Conservation (phyloP, 2,888 invertebrate species). For the Meganola albula region DNA sequence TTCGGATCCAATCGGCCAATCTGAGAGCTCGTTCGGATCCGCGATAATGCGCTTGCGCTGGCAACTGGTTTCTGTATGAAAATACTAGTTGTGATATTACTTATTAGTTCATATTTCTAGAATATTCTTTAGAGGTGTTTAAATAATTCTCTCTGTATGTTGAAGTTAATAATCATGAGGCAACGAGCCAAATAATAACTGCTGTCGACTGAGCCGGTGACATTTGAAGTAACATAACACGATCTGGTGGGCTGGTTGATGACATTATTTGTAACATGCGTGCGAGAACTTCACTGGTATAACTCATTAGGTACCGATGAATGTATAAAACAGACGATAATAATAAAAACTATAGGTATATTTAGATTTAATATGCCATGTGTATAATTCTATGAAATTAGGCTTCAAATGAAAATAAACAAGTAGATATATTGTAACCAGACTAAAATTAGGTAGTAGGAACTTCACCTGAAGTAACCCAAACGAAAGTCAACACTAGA, state of each 20-base stretch:
- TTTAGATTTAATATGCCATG: too few species aligned
- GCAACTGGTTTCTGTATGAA: slow-evolving; percentile 28
- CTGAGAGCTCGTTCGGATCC: slow-evolving; percentile 51
- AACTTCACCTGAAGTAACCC: too few species aligned
- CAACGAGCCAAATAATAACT: slow-evolving; percentile 67
- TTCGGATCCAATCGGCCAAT: slow-evolving; percentile 47
- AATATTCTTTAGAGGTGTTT: slow-evolving; percentile 28
- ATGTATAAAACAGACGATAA: too few species aligned
- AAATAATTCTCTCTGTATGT: slow-evolving; percentile 37
- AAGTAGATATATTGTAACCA: too few species aligned
- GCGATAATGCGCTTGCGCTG: slow-evolving; percentile 30
- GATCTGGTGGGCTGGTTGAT: slow-evolving; percentile 50
- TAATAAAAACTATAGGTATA: too few species aligned
- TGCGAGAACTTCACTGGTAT: slow-evolving; percentile 45
- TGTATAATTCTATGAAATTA: too few species aligned
- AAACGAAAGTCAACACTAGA: too few species aligned
- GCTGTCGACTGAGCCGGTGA: slow-evolving; percentile 47
- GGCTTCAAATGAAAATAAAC: too few species aligned
- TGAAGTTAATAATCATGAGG: slow-evolving; percentile 53
- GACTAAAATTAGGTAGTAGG: too few species aligned
- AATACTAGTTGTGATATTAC: slow-evolving; percentile 13
- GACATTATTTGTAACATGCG: slow-evolving; percentile 64
- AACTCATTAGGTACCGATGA: slow-evolving; percentile 50
- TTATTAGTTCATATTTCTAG: neutral
- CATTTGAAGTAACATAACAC: slow-evolving; percentile 58